Percentiles rank a stretch among this genome's conserved stretches.
phyloP scores from a whole-genome alignment of 2,797 vertebrate genomes.

The Nannoperca obscura region DNA sequence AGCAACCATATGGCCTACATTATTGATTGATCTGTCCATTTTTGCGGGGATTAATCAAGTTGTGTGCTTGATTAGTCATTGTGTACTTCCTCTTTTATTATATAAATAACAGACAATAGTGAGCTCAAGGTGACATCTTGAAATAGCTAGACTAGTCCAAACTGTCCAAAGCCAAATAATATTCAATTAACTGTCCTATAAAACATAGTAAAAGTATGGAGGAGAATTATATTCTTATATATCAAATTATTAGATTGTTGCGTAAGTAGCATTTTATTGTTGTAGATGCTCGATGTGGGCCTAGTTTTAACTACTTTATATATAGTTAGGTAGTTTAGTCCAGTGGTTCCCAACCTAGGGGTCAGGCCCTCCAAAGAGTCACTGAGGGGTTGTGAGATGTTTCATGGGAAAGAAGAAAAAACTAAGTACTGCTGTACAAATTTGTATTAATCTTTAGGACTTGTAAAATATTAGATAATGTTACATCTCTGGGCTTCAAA shows the following conservation, averaged over 20 bases:
- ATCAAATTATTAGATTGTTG: background rate
- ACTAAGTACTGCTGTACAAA: background rate
- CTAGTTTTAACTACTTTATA: background rate
- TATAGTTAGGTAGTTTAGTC: background rate
- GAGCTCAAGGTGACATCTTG: background rate
- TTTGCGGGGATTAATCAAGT: background rate
- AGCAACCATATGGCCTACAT: background rate
- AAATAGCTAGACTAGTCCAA: background rate
- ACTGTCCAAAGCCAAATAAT: background rate
- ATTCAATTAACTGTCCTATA: background rate
- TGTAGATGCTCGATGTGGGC: background rate
- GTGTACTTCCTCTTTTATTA: conserved; percentile 7
- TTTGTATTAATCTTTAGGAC: background rate
- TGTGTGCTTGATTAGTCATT: conserved; percentile 13
- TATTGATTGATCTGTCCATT: background rate
- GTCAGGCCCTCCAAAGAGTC: background rate
- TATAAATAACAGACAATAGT: background rate
- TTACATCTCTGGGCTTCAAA: background rate
- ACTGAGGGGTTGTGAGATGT: background rate
- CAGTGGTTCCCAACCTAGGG: background rate
- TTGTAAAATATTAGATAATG: background rate
- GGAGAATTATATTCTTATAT: background rate
- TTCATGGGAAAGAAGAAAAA: background rate
- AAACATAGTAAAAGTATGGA: background rate
- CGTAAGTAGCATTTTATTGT: background rate